Conservation (phyloP, 2,113 vertebrate species). For the Xerus inauris region DNA sequence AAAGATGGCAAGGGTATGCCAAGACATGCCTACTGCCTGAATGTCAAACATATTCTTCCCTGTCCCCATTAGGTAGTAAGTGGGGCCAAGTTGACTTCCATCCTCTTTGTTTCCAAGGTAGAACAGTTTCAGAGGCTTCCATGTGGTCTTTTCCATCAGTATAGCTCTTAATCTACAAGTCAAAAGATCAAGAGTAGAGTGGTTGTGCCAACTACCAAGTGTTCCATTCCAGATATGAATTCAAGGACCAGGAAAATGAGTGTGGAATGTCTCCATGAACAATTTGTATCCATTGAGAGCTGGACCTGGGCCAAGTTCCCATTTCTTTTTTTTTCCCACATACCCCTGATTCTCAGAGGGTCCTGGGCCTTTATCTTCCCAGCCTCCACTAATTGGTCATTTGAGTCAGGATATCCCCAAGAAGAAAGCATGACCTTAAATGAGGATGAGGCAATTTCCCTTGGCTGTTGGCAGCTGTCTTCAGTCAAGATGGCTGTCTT, state of each 20-base stretch:
- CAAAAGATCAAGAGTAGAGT: neutral
- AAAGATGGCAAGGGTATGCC: neutral
- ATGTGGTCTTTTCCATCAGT: neutral
- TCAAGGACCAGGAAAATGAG: neutral
- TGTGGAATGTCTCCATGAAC: neutral
- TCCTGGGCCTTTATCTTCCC: neutral
- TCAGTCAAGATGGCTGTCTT: neutral
- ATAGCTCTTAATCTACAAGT: neutral
- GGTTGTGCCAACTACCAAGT: neutral
- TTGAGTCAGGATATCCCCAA: neutral
- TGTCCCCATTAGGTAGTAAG: neutral
- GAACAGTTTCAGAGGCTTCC: neutral
- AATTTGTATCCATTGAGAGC: neutral
- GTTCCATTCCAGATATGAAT: neutral
- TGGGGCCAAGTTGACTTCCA: neutral
- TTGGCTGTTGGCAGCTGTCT: neutral
- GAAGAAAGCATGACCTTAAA: neutral
- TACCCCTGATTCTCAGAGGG: neutral
- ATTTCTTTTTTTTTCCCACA: neutral
- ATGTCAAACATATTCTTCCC: neutral
- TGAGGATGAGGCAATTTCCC: neutral
- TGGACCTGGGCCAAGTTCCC: neutral
- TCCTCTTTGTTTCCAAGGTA: neutral
- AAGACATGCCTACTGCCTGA: neutral
- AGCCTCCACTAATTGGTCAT: neutral